Evolutionary conservation across 1,140 invertebrate genomes (phyloP), one percentile per base, ranked within the genome.

Genomic region (Pectinophora gossypiella): DNA sequence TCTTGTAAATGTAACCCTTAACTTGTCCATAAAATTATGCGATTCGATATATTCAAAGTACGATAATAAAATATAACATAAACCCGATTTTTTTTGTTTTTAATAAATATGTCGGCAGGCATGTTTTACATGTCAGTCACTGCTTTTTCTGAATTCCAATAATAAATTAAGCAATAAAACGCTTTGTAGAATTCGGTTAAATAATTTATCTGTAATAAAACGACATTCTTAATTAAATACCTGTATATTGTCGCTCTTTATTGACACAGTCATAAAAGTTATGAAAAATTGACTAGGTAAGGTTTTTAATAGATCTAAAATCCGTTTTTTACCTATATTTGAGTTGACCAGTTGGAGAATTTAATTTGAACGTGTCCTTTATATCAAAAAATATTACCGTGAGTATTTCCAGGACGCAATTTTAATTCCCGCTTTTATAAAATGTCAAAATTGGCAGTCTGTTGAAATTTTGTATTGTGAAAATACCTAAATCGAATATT

Each of bases 1-100:
- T 62, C 67, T 68, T 73, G 55, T 74, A 67, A 67, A 70, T 64
- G 61, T 66, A 63, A 68, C 69, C 67, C 62, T 67, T 67, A 64
- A 71, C 66, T 64, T 49, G 61, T 43, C 54, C 58, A 70, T 75
- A 64, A 75, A 71, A 73, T 72, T 69, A 64, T 68, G 58, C 59
- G 56, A 59, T 65, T 36, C 52, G 57, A 58, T 56, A 50, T 56
- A 62, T 65, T 62, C 62, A 61, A 68, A 65, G 54, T 68, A 40
- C 27, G 52, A 57, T 48, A 63, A 59, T 69, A 61, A 63, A 65
- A 68, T n/a, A 51, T 13, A 21, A 55, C 53, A 15, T 9, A 38
- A 38, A 6, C 5, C 23, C 23, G 12, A 27, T 2, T 40, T 9
- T 40, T 40, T 40, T 40, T 40, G 36, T 40, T 40, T 16, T 40